Conservation (phyloP, 2,113 vertebrate genomes). For the Paramisgurnus dabryanus region DNA sequence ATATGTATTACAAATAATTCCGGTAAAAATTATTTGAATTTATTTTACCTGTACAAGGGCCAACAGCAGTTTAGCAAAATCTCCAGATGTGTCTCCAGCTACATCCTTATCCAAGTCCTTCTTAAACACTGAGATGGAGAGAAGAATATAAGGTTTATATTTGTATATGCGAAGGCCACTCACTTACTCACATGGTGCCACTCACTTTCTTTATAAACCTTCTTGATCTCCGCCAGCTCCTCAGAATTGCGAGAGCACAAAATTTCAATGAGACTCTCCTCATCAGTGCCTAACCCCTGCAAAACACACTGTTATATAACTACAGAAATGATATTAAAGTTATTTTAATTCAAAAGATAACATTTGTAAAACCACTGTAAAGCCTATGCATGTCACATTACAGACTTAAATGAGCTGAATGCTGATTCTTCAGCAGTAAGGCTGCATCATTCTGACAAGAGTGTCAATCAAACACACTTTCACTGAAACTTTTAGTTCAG, state of each 20-base stretch:
- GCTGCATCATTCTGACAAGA: not conserved
- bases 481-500: constrained; percentile 86
- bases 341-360: not conserved
- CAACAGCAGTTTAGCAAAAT: constrained; percentile 91
- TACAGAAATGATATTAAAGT: constrained; percentile 26
- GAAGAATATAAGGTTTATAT: not conserved
- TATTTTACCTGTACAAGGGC: constrained; percentile 85
- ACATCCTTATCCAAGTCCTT: constrained; percentile 94
- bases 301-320: not conserved
- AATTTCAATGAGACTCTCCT: constrained; percentile 92
- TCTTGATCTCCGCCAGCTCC: constrained; percentile 86
- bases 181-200: constrained; percentile 29
- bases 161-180: not conserved
- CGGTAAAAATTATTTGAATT: too few species aligned
- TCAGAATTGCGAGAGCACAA: constrained; percentile 90
- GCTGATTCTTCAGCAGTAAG: not conserved
- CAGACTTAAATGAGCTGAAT: not conserved
- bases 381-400: not conserved
- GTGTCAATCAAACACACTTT: constrained; percentile 77
- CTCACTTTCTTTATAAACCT: constrained; percentile 90
- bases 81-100: constrained; percentile 90
- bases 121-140: constrained; percentile 86
- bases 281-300: constrained; percentile 94
- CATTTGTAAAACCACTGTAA: not conserved
- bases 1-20: too few species aligned